Percentiles rank a stretch among this genome's conserved stretches.
These are phyloP conservation scores for Coleophora flavipennella DNA, from an alignment of 2,888 invertebrate genomes.

Conservation along the genomic window DNA sequence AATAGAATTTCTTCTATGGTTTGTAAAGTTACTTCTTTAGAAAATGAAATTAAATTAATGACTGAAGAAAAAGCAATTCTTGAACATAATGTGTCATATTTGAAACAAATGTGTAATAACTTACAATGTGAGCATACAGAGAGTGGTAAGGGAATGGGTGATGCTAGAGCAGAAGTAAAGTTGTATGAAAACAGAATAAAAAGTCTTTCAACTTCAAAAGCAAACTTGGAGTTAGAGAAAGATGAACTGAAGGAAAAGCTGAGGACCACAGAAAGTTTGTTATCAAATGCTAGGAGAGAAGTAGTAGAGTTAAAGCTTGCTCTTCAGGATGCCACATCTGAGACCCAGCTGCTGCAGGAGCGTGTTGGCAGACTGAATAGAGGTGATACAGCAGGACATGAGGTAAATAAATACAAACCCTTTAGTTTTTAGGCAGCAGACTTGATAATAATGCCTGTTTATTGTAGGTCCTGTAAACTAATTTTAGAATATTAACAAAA, in stretches of 20 bases:
- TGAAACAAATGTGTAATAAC: slow-evolving; percentile 60
- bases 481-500: no score
- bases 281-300: slow-evolving; percentile 79
- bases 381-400: slow-evolving; percentile 33
- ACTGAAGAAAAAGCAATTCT: slow-evolving; percentile 54
- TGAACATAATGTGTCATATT: slow-evolving; percentile 53
- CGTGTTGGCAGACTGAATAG: slow-evolving; percentile 50
- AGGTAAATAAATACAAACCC: slow-evolving; percentile 28
- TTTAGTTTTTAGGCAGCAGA: slow-evolving; percentile 1
- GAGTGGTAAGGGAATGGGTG: slow-evolving; percentile 29
- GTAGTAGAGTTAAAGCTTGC: slow-evolving; percentile 74
- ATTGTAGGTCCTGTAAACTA: not conserved
- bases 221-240: slow-evolving; percentile 77
- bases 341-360: slow-evolving; percentile 72
- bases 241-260: slow-evolving; percentile 72
- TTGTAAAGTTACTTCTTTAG: slow-evolving; percentile 49
- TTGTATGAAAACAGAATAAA: slow-evolving; percentile 62
- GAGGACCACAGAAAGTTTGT: slow-evolving; percentile 72
- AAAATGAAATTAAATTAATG: slow-evolving; percentile 58
- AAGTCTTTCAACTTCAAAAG: slow-evolving; percentile 66
- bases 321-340: slow-evolving; percentile 76
- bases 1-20: slow-evolving; percentile 47
- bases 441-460: not conserved
- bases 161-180: slow-evolving; percentile 54
- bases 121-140: slow-evolving; percentile 39